Percentiles rank a stretch among this genome's conserved stretches.
Conservation (phyloP, 1,140 invertebrate genomes). For the Hylyphantes graminicola region DNA sequence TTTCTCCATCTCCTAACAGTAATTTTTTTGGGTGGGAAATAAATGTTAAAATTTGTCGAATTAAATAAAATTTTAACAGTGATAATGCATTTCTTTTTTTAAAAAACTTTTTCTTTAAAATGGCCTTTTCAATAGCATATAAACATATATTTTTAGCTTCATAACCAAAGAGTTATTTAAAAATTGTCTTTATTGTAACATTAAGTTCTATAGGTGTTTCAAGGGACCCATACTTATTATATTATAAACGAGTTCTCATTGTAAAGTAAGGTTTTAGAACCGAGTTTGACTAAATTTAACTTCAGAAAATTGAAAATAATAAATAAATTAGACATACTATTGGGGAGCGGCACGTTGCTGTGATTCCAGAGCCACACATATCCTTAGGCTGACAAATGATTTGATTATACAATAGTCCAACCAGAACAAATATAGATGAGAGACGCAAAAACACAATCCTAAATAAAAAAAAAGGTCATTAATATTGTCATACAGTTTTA, state of each 20-base stretch:
- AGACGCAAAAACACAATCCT: constrained; percentile 48
- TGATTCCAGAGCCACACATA: constrained; percentile 30
- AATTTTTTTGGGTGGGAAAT: too few relatives aligned
- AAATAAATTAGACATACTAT: constrained; percentile 20
- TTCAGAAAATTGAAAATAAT: neutral
- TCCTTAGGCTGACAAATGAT: constrained; percentile 51
- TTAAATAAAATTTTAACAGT: too few relatives aligned
- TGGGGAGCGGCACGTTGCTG: constrained; percentile 33
- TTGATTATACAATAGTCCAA: constrained; percentile 42
- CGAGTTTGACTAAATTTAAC: neutral
- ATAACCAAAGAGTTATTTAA: neutral
- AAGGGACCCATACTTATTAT: neutral
- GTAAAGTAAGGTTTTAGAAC: too few relatives aligned
- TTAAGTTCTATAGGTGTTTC: neutral
- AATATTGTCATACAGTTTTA: neutral
- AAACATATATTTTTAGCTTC: too few relatives aligned
- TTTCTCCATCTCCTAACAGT: too few relatives aligned
- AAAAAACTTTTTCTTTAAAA: too few relatives aligned
- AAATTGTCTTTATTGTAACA: neutral
- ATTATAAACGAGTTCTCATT: too few relatives aligned
- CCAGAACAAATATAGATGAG: constrained; percentile 42
- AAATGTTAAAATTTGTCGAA: too few relatives aligned
- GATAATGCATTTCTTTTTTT: too few relatives aligned
- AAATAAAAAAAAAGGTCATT: constrained; percentile 4
- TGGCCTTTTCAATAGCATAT: too few relatives aligned